Percentiles rank a stretch among this genome's conserved stretches.
These are phyloP conservation scores for Nansenia antarctica DNA, from an alignment of 2,113 vertebrate genomes.

Conservation along the genomic window DNA sequence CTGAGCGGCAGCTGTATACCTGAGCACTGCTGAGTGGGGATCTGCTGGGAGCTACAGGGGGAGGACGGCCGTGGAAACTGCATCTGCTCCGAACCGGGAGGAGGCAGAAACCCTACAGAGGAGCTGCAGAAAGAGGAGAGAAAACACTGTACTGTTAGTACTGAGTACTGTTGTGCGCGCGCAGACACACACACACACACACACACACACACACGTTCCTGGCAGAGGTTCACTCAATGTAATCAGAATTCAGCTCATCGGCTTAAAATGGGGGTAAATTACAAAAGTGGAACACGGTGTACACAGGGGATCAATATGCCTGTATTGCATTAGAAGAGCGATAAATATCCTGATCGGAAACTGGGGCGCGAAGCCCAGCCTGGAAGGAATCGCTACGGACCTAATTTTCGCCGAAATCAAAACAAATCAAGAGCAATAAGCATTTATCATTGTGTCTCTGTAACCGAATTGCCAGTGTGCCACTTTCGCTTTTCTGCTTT, in stretches of 20 bases:
- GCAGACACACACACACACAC: slow-evolving; percentile 2
- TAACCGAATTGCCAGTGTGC: slow-evolving; percentile 30
- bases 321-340: slow-evolving; percentile 4
- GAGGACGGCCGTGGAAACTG: slow-evolving; percentile 83
- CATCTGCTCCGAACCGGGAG: slow-evolving; percentile 85
- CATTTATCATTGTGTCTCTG: slow-evolving; percentile 31
- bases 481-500: background rate
- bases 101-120: slow-evolving; percentile 83
- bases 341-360: slow-evolving; percentile 28
- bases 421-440: slow-evolving; percentile 33
- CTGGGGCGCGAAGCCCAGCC: background rate
- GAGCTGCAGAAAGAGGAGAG: slow-evolving; percentile 66
- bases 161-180: background rate
- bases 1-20: no score
- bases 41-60: slow-evolving; percentile 82
- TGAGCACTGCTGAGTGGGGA: slow-evolving; percentile 69
- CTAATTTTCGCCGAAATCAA: slow-evolving; percentile 34
- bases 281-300: slow-evolving; percentile 22
- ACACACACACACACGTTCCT: background rate
- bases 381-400: background rate
- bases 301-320: slow-evolving; percentile 25
- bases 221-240: slow-evolving; percentile 22
- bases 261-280: slow-evolving; percentile 31
- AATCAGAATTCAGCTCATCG: slow-evolving; percentile 28
- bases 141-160: slow-evolving; percentile 9